Percentiles rank a stretch among this genome's conserved stretches.
phyloP scores from a whole-genome alignment of 2,888 invertebrate genomes.

The Clusia tigrina region DNA sequence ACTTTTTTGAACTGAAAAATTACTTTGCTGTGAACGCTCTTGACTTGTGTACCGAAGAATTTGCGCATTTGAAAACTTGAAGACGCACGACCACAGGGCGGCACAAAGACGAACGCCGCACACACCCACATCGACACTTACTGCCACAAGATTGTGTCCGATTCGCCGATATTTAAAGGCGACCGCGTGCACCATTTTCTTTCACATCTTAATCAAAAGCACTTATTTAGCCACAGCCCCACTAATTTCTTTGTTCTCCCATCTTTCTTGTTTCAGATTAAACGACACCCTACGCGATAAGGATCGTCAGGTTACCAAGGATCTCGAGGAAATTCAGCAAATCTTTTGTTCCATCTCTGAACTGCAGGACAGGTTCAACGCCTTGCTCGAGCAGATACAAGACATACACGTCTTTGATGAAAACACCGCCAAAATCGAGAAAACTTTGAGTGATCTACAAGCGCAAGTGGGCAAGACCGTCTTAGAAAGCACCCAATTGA shows the following conservation, averaged over 20 bases:
- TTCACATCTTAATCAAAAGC: neutral
- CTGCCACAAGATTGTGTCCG: neutral
- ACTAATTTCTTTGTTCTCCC: neutral
- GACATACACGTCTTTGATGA: slow-evolving; percentile 81
- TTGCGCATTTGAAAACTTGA: neutral
- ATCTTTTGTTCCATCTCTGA: slow-evolving; percentile 75
- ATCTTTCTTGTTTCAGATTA: slow-evolving; percentile 70
- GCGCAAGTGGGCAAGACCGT: slow-evolving; percentile 69
- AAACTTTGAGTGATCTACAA: slow-evolving; percentile 69
- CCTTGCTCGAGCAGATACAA: slow-evolving; percentile 72
- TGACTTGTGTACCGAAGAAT: neutral
- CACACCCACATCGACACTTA: neutral
- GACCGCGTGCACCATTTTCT: slow-evolving; percentile 16
- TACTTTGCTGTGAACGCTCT: slow-evolving; percentile 1
- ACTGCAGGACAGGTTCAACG: slow-evolving; percentile 74
- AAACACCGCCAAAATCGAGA: slow-evolving; percentile 72
- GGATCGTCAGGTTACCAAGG: slow-evolving; percentile 76
- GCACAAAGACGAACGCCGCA: neutral
- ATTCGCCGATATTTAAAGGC: neutral
- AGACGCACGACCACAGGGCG: neutral
- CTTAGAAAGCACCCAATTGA: slow-evolving; percentile 69
- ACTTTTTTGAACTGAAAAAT: neutral
- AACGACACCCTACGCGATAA: slow-evolving; percentile 80
- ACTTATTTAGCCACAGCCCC: neutral
- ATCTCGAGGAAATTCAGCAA: slow-evolving; percentile 79